These are phyloP conservation scores for Nasonia oneida DNA, from an alignment of 2,888 invertebrate genomes.

Conservation along the genomic window DNA sequence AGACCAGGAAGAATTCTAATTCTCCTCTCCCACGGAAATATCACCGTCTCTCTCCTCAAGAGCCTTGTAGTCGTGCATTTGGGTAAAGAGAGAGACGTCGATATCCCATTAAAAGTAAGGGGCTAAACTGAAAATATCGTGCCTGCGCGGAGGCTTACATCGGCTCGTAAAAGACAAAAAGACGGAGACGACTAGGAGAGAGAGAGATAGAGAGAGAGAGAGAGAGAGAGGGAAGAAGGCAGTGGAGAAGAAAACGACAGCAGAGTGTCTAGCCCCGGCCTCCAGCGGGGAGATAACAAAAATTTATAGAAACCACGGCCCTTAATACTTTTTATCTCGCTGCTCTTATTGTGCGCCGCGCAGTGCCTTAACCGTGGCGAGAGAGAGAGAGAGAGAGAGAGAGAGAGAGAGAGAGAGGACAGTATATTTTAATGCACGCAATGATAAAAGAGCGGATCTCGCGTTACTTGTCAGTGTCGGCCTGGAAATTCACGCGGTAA, in stretches of 20 bases:
- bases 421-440: constrained; percentile 61
- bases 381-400: constrained; percentile 14
- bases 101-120: constrained; percentile 48
- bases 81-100: not conserved
- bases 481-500: constrained; percentile 61
- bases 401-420: constrained; percentile 42
- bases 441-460: constrained; percentile 63
- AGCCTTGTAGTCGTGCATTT: not conserved
- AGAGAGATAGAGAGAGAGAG: no score
- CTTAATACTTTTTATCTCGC: constrained; percentile 59
- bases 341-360: constrained; percentile 38
- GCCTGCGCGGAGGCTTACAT: constrained; percentile 14
- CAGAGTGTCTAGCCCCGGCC: not conserved
- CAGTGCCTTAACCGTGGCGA: no score
- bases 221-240: not conserved
- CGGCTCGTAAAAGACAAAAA: constrained; percentile 42
- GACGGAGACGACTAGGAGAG: not conserved
- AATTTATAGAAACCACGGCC: constrained; percentile 59
- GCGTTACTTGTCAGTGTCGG: constrained; percentile 64
- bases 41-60: not conserved
- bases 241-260: not conserved
- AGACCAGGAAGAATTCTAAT: no score
- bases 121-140: constrained; percentile 44
- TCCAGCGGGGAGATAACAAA: constrained; percentile 44
- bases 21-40: no score